Evolutionary conservation across 2,113 vertebrate genomes (phyloP).

Genomic region (Corythoichthys intestinalis): DNA sequence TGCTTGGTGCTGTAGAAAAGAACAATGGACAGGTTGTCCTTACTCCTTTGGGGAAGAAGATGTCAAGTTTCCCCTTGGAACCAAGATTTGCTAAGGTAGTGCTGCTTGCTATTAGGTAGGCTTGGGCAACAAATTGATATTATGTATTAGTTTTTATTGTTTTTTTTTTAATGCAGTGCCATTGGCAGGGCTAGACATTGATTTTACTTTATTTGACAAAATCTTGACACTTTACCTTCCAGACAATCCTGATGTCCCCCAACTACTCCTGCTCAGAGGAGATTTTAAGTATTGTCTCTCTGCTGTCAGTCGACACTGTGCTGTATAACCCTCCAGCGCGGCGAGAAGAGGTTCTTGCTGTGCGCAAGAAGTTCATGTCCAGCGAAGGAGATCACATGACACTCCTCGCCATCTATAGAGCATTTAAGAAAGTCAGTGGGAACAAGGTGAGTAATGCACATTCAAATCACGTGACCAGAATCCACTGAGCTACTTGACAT

Average conservation of each 20-base stretch:
- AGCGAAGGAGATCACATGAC: conserved; percentile 94
- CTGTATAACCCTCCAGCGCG: conserved; percentile 84
- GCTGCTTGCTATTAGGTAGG: too few relatives aligned
- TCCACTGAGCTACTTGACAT: fast-evolving
- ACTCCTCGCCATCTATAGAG: conserved; percentile 85
- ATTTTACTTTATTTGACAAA: too few relatives aligned
- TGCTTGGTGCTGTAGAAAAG: conserved; percentile 85
- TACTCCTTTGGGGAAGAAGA: conserved; percentile 88
- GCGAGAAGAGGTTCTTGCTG: conserved; percentile 82
- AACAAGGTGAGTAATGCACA: conserved; percentile 76
- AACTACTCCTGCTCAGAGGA: conserved; percentile 90
- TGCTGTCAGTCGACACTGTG: conserved; percentile 91
- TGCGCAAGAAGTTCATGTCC: conserved; percentile 87
- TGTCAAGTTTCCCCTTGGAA: conserved; percentile 93
- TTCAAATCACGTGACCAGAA: background rate
- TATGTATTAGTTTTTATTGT: too few relatives aligned
- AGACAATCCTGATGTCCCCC: conserved; percentile 89
- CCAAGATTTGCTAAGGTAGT: conserved; percentile 90
- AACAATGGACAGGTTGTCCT: conserved; percentile 79
- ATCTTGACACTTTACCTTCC: conserved; percentile 15
- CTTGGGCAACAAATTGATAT: too few relatives aligned
- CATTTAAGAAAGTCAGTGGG: conserved; percentile 81
- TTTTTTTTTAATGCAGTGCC: too few relatives aligned
- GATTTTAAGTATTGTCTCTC: conserved; percentile 85
- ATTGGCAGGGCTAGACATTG: too few relatives aligned